Base-by-base conservation (phyloP, 2,797 vertebrate genomes). In the Hylomyscus alleni region DNA sequence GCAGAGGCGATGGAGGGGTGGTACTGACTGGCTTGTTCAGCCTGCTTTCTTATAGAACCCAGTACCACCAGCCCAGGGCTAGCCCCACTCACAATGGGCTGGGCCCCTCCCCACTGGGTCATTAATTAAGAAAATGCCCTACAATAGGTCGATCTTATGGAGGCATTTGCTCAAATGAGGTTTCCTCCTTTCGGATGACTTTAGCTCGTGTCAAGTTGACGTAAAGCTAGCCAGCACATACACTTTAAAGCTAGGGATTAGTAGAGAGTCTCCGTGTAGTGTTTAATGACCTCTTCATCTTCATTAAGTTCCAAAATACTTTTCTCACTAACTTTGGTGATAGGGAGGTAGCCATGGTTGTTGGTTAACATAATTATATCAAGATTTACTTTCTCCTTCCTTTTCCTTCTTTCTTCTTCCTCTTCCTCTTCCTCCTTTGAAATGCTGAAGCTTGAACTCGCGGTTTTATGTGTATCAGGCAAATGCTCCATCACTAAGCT, bases 221-320 rank as follows among this genome's bases (percentile, higher is more conserved):
- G 52, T 52, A 52, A 52, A 86, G 52, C 62, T 52, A 15, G 62
- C 34, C 20, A n/a, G 12, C 44, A n/a, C 44, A 52, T 26, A 22
- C 9, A 94, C 34, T 67, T 88, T 88, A 93, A 67, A 93, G 80
- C 9, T 60, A 94, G 65, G 20, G 34, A 86, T 93, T 54, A 93
- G 52, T 52, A 50, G 12, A 95, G 56, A 54, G n/a, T 9, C 31
- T 34, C 0, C 69, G 52, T 19, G 67, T 82, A 60, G n/a, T 80
- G 22, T 82, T 95, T 54, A 65, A 19, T 83, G 81, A 88, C 4
- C 89, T 89, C 31, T 95, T 89, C 26, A 37, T 54, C 34, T 40
- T 93, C 86, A 89, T 88, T 93, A n/a, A 26, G 26, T 29, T 80
- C 88, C 50, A 65, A 83, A 84, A 80, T 65, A 37, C 40, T 78